Conservation (phyloP, 2,888 invertebrate species). For the Latrodectus elegans region DNA sequence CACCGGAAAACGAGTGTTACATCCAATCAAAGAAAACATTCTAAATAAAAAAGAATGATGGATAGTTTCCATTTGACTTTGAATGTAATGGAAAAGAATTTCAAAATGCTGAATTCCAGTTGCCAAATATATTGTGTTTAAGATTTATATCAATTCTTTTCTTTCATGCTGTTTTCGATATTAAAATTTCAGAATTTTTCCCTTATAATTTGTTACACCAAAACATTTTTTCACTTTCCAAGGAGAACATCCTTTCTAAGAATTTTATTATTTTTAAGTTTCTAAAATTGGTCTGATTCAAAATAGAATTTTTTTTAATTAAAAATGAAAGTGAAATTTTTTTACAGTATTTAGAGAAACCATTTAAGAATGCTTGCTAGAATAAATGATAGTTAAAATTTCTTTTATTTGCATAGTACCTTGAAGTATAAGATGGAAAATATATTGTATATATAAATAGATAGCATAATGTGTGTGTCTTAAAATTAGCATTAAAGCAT, state of each 20-base stretch:
- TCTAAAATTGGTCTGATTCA: background rate
- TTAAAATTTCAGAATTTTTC: background rate
- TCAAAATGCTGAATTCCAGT: slow-evolving; percentile 18
- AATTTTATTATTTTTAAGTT: background rate
- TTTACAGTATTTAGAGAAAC: no score
- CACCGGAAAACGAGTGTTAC: slow-evolving; percentile 31
- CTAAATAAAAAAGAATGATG: slow-evolving; percentile 42
- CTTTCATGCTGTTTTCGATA: background rate
- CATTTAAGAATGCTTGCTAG: no score
- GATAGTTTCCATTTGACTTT: slow-evolving; percentile 42
- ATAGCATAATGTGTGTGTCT: no score
- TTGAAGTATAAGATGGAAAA: no score
- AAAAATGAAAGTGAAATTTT: background rate
- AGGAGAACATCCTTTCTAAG: background rate
- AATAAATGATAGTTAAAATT: no score
- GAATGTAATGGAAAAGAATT: slow-evolving; percentile 7
- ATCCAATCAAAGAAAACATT: slow-evolving; percentile 39
- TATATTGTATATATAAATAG: no score
- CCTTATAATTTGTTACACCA: background rate
- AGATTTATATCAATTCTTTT: slow-evolving; percentile 22
- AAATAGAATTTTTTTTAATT: background rate
- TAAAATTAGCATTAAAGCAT: no score
- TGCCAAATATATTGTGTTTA: slow-evolving; percentile 27
- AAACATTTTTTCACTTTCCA: background rate
- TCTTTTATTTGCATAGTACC: no score